A percentile compares a stretch with the other conserved stretches of the same genome.
phyloP scores from a whole-genome alignment of 2,797 vertebrate species.

The Acestrorhynchus altus region DNA sequence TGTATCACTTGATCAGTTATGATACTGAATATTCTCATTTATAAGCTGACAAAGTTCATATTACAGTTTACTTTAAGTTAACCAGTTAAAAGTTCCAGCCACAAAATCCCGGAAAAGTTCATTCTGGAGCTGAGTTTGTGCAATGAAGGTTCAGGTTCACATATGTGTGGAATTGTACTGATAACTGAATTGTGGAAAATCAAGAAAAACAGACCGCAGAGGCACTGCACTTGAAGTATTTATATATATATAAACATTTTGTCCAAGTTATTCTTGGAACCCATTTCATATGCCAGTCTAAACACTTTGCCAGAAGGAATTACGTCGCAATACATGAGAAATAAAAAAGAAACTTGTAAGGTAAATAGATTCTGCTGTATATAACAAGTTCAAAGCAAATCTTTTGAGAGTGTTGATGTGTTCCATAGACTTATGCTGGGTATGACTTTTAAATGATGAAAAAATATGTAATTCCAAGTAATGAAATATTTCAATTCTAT shows the following conservation, averaged over 20 bases:
- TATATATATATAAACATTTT: conserved; percentile 9
- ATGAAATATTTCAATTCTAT: background rate
- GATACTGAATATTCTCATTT: too few species aligned
- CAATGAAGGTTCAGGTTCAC: background rate
- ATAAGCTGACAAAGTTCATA: background rate
- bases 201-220: background rate
- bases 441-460: background rate
- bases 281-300: conserved; percentile 16
- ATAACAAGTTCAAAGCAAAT: background rate
- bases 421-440: background rate
- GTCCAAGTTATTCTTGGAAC: background rate
- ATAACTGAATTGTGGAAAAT: background rate
- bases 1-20: too few species aligned
- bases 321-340: conserved; percentile 19
- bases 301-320: conserved; percentile 19
- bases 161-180: background rate
- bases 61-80: background rate
- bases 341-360: background rate
- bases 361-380: background rate
- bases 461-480: background rate
- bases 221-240: background rate
- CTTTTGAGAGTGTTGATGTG: background rate
- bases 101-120: background rate
- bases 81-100: background rate
- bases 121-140: background rate